Base-by-base conservation (phyloP, 64 coral and sea anemone genomes). In the Montipora efflorescens region DNA sequence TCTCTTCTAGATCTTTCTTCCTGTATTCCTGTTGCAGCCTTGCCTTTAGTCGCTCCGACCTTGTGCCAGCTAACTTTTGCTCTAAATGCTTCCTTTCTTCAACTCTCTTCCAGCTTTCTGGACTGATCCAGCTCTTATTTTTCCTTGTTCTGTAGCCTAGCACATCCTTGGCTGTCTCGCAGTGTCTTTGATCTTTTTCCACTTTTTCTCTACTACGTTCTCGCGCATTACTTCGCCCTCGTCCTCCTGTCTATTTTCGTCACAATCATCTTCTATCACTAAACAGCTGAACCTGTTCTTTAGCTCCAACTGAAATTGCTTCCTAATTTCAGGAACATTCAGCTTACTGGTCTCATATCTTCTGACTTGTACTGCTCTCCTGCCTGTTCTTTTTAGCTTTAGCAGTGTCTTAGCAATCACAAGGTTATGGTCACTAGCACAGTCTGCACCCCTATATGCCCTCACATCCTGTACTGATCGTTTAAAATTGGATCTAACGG, bases 241-340 rank as follows among this genome's bases (percentile, higher is more conserved):
- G 14, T 36, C 28, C 18, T 64, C 2, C 21, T 47, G 10, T 64
- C 7, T 64, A 64, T 12, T 8, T 59, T 15, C 0, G 6, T 55
- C 52, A 55, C 61, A 3, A n/a, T 78, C 16, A 2, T 79, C 25
- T 21, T 90, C 36, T 16, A 79, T 28, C 47, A 6, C 47, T 79
- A 20, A n/a, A 19, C 75, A 69, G 51, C 69, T 79, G 58, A 90
- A 90, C 75, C 76, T 90, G 7, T 67, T 90, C 57, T 66, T 90
- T 79, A 79, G 44, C 45, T 90, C 51, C 69, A 87, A 48, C 16
- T 87, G 67, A 48, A 88, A 22, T 72, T 21, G 15, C 52, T 88
- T 75, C 18, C 85, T 88, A 53, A 74, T 15, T 44, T 53, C 46
- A 51, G 44, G 21, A 67, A 88, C 74, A 21, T 25, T 8, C 36